phyloP scores from a whole-genome alignment of 2,797 vertebrate genomes.

The Amblyraja radiata region DNA sequence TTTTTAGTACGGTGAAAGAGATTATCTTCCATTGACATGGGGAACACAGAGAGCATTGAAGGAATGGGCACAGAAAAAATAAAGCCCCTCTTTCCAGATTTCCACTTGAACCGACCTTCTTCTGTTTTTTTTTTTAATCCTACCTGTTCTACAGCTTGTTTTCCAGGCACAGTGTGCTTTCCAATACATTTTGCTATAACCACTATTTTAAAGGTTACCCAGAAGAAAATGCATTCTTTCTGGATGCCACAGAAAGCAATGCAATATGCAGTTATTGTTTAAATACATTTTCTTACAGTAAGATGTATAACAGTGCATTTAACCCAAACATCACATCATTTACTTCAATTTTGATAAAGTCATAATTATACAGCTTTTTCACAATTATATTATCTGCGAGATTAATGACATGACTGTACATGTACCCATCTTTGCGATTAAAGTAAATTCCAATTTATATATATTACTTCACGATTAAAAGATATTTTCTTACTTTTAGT shows the following conservation, averaged over 20 bases:
- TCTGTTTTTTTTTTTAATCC: not conserved
- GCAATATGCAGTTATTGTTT: not conserved
- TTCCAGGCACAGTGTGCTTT: not conserved
- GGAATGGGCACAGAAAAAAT: not conserved
- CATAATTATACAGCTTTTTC: not conserved
- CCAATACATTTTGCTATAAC: not conserved
- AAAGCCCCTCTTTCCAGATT: not conserved
- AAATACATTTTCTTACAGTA: not conserved
- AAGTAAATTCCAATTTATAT: not conserved
- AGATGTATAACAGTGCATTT: not conserved
- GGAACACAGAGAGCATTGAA: not conserved
- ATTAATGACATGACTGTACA: not conserved
- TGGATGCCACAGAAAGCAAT: not conserved
- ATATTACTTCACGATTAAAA: not conserved
- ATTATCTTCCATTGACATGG: not conserved
- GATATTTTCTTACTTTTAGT: not conserved
- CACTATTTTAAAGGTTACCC: not conserved
- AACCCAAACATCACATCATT: not conserved
- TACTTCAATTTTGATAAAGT: not conserved
- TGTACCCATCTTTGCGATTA: not conserved
- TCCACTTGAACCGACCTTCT: not conserved
- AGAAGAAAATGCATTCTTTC: not conserved
- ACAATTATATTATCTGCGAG: not conserved
- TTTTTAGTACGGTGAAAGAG: not conserved
- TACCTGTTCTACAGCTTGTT: not conserved